phyloP scores from a whole-genome alignment of 53 echinoderm and acorn worm genomes.

The Holothuria scabra region DNA sequence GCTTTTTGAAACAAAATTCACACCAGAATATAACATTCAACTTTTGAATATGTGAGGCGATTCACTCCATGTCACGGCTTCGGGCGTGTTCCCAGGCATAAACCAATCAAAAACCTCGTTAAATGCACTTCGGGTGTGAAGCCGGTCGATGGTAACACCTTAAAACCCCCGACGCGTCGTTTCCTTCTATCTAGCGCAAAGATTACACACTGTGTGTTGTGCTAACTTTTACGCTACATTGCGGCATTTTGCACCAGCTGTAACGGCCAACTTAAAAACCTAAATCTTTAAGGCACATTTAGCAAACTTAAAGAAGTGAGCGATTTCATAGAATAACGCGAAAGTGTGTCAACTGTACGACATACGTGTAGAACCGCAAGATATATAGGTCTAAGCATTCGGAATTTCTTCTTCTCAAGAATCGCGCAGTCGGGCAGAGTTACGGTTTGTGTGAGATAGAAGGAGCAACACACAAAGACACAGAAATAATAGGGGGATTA shows the following conservation, averaged over 20 bases:
- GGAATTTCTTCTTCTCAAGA: too few species aligned
- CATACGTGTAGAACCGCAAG: too few species aligned
- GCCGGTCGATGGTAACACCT: slow-evolving; percentile 35
- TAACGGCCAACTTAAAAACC: slow-evolving; percentile 20
- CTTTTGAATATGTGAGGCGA: slow-evolving; percentile 1
- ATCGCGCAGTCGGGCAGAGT: too few species aligned
- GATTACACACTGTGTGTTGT: slow-evolving; percentile 30
- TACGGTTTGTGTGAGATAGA: too few species aligned
- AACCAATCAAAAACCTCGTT: slow-evolving; percentile 24
- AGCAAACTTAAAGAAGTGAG: slow-evolving; percentile 28
- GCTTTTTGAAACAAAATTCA: slow-evolving; percentile 10
- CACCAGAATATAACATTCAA: slow-evolving; percentile 18
- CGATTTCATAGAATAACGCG: slow-evolving; percentile 22
- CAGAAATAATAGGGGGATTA: too few species aligned
- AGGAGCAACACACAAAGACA: too few species aligned
- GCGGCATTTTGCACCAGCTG: background rate
- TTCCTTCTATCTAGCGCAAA: slow-evolving; percentile 17
- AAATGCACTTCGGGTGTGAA: slow-evolving; percentile 34
- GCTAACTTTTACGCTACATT: slow-evolving; percentile 46
- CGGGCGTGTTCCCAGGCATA: slow-evolving; percentile 23
- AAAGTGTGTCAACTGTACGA: too few species aligned
- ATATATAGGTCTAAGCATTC: too few species aligned
- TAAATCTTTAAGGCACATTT: slow-evolving; percentile 40
- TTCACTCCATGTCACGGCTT: slow-evolving; percentile 28
- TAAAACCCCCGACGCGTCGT: slow-evolving; percentile 15